Conservation (phyloP, 1,140 invertebrate species). For the Eupeodes corollae region DNA sequence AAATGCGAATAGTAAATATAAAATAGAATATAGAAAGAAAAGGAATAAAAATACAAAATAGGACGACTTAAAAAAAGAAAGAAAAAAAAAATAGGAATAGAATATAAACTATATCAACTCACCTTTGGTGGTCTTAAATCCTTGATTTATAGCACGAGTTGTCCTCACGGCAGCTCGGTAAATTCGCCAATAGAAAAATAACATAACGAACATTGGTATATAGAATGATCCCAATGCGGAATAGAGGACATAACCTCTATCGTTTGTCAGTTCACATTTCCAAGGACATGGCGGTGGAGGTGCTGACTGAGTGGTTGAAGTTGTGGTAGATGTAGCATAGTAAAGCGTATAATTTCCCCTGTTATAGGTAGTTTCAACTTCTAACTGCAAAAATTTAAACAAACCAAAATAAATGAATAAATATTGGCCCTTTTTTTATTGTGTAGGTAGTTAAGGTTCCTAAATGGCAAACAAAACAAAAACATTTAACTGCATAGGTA, state of each 20-base stretch:
- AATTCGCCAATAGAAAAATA: conserved; percentile 82
- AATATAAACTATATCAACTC: conserved; percentile 10
- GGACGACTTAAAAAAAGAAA: no score
- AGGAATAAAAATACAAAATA: neutral
- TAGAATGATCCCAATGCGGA: conserved; percentile 88
- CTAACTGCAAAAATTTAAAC: conserved; percentile 14
- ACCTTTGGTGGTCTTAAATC: conserved; percentile 85
- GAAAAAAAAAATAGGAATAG: neutral
- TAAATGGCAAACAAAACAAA: no score
- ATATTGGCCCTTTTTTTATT: no score
- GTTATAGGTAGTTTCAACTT: conserved; percentile 28
- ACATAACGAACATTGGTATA: conserved; percentile 86
- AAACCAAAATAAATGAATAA: no score
- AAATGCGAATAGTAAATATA: no score
- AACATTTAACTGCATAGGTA: no score
- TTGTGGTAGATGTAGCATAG: conserved; percentile 14
- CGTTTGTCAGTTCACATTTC: conserved; percentile 84
- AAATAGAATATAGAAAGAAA: neutral
- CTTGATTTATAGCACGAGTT: conserved; percentile 56
- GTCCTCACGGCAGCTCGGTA: conserved; percentile 69
- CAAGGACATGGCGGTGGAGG: conserved; percentile 54
- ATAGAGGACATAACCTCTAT: conserved; percentile 78
- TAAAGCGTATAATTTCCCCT: conserved; percentile 36
- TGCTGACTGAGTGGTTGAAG: neutral
- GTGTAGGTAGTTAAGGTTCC: no score